Evolutionary conservation across 2,113 vertebrate species (phyloP), one percentile per base, ranked within the genome.

Genomic region (Pao palembangensis): DNA sequence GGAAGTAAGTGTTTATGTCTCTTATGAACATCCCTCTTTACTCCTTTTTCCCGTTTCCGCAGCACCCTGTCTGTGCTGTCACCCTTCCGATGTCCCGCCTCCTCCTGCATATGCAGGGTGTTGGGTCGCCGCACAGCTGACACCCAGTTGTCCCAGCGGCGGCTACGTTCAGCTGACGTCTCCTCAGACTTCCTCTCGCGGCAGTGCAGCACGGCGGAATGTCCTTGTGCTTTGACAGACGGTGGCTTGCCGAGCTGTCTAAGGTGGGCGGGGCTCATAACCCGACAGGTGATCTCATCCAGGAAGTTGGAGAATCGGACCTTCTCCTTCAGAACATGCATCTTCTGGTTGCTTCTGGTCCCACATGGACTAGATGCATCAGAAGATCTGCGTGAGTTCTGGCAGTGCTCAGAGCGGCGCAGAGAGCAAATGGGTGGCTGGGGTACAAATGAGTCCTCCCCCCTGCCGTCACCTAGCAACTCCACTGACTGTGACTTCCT

Each of bases 301-400:
- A 95, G 82, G 21, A 95, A 95, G 69, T 81, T 88, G 31, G 94
- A 96, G 79, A 96, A 96, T 55, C 88, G 89, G 0, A 91, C 68
- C 53, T 93, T 95, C 58, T 94, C 91, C 65, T 93, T 85, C 19
- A 91, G 64, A 11, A 80, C 55, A n/a, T 77, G 80, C 55, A 87
- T 80, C 83, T 81, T 91, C 83, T 88, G 78, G 55, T 83, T 80
- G 21, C 75, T 64, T 48, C 64, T 6, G 2, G 51, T 21, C 23
- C 55, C 34, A 31, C 8, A 1, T 12, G 61, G 54, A 28, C 67
- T 66, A 6, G 60, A 19, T 0, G 63, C 67, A 10, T 63, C 53
- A 0, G 64, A 73, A 2, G 69, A 61, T 2, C 44, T 57, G 7
- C 53, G 56, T 1, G 51, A 16, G 0, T 20, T 8, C 11, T 4